These are phyloP conservation scores for Semicossyphus pulcher DNA, from an alignment of 2,113 vertebrate species.

Conservation along the genomic window DNA sequence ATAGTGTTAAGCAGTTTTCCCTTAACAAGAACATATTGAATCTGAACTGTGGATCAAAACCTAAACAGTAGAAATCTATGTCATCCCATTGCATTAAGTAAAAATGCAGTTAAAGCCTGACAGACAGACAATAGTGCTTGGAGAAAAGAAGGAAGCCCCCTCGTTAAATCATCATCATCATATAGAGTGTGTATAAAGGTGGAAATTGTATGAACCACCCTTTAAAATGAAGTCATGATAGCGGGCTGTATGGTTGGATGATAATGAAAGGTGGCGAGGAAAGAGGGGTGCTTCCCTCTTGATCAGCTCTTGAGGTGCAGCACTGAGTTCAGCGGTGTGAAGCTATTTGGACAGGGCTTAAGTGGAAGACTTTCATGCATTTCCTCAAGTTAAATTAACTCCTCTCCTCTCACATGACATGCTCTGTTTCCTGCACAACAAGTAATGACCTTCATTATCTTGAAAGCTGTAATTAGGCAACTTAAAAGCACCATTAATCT, in stretches of 20 bases:
- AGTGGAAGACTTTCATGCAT: slow-evolving; percentile 39
- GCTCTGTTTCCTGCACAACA: slow-evolving; percentile 61
- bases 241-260: neutral
- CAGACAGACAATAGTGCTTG: neutral
- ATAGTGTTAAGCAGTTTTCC: neutral
- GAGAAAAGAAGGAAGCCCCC: neutral
- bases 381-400: slow-evolving; percentile 43
- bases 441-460: slow-evolving; percentile 62
- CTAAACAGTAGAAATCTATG: neutral
- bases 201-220: neutral
- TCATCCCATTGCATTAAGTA: neutral
- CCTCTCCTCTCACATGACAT: slow-evolving; percentile 38
- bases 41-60: neutral
- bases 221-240: neutral
- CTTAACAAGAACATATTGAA: neutral
- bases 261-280: neutral
- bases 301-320: slow-evolving; percentile 16
- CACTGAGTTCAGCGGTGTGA: slow-evolving; percentile 9
- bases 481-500: slow-evolving; percentile 55
- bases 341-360: slow-evolving; percentile 31
- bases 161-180: neutral
- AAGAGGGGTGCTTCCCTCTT: neutral
- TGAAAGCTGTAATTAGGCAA: slow-evolving; percentile 55
- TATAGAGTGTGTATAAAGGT: too few species aligned
- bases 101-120: neutral